Base-by-base conservation (phyloP, 1,140 invertebrate species). In the Thereuonema tuberculata region DNA sequence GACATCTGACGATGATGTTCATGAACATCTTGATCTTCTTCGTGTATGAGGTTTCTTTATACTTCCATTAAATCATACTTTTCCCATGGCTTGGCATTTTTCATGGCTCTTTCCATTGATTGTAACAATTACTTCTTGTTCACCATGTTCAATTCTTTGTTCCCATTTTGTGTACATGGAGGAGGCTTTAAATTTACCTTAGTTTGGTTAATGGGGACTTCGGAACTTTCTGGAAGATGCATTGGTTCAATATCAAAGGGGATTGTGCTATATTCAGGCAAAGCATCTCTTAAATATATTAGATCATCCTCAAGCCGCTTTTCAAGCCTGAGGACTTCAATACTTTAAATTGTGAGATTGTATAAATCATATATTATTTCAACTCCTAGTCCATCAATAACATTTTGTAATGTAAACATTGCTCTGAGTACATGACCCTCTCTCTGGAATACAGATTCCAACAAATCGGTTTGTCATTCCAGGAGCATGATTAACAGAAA, bases 11-110 rank as follows among this genome's bases (percentile, higher is more conserved):
- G 81, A n/a, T 91, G 69, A 67, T 89, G 81, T 26, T 80, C 76
- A 65, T 86, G 79, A 15, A 93, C 79, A 71, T 94, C 89, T 72
- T 92, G 88, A 63, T 95, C 89, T 73, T 93, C 89, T 65, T 89
- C 83, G 50, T 88, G 84, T 66, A 93, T 87, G 2, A 84, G 54
- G 70, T 78, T 84, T 83, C 92, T 84, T 69, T 97, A 96, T 56
- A 84, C 78, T 73, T 89, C 89, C 90, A 98, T 94, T 43, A 97
- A 75, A 74, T 98, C 93, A 75, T 85, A 93, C 78, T 91, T 88
- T 67, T 88, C 85, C 85, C 86, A 93, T 12, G 87, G 87, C 67
- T 78, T 87, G 52, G 75, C 76, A 43, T 77, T 69, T 65, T 80
- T 70, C 64, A 76, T 71, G 28, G 81, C 79, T 66, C 78, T 78